phyloP scores from a whole-genome alignment of 2,888 invertebrate species.

The Nemoura dubitans region DNA sequence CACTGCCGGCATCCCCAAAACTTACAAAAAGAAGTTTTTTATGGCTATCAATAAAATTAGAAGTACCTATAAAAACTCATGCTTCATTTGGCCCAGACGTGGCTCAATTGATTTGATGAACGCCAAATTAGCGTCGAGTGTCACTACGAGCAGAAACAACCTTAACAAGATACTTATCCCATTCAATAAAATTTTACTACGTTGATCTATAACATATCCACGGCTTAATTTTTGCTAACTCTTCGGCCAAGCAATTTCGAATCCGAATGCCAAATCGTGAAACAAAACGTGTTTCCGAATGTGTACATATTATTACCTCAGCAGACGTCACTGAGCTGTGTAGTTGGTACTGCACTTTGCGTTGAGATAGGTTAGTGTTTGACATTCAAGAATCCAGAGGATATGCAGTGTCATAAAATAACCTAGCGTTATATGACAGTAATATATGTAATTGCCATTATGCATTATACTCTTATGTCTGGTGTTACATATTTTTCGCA shows the following conservation, averaged over 20 bases:
- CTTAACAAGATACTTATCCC: not conserved
- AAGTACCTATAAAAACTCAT: not conserved
- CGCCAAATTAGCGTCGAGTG: not conserved
- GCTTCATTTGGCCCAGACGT: not conserved
- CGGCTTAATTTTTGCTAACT: not conserved
- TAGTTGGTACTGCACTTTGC: not conserved
- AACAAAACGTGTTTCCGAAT: not conserved
- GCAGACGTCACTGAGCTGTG: too few species aligned
- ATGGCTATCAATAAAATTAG: not conserved
- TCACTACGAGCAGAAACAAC: not conserved
- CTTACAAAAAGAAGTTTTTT: not conserved
- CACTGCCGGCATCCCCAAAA: not conserved
- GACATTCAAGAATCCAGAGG: not conserved
- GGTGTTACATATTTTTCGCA: not conserved
- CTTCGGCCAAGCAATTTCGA: not conserved
- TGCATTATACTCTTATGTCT: too few species aligned
- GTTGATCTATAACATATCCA: conserved; percentile 9
- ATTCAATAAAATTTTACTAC: not conserved
- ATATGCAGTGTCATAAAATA: too few species aligned
- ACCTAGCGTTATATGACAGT: too few species aligned
- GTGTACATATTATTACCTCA: not conserved
- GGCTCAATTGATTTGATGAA: not conserved
- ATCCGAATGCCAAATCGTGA: not conserved
- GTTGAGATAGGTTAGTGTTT: not conserved
- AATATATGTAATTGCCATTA: too few species aligned